Evolutionary conservation across 2,888 invertebrate species (phyloP).

Genomic region (Linyphia triangularis): DNA sequence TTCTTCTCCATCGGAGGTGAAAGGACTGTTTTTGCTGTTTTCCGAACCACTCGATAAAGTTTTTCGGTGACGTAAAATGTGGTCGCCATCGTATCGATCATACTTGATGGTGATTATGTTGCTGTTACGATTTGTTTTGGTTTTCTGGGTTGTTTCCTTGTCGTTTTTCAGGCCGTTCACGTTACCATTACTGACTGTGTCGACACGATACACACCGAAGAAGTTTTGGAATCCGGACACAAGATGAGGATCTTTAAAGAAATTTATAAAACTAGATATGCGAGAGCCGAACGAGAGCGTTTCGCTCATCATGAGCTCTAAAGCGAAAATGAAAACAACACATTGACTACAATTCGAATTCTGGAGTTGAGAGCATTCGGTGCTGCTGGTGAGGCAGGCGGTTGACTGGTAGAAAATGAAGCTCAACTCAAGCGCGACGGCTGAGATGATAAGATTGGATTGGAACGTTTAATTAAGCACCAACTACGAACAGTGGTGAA

Average conservation of each 20-base stretch:
- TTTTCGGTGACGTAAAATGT: constrained; percentile 41
- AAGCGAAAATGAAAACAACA: constrained; percentile 30
- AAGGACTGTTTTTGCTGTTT: constrained; percentile 57
- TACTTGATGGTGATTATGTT: constrained; percentile 56
- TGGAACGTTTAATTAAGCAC: neutral
- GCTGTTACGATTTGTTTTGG: constrained; percentile 20
- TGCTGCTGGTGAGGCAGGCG: constrained; percentile 32
- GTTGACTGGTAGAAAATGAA: neutral
- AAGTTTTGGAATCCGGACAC: constrained; percentile 89
- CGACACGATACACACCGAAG: constrained; percentile 85
- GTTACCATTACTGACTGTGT: constrained; percentile 61
- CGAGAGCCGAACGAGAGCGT: constrained; percentile 37
- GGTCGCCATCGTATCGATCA: neutral
- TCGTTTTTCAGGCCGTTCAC: constrained; percentile 42
- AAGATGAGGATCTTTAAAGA: constrained; percentile 87
- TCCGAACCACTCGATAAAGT: constrained; percentile 58
- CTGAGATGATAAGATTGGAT: neutral
- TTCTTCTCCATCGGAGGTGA: constrained; percentile 71
- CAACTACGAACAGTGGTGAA: too few relatives aligned
- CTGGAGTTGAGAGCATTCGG: constrained; percentile 45
- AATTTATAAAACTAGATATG: constrained; percentile 43
- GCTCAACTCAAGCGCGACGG: neutral
- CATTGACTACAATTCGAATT: constrained; percentile 1
- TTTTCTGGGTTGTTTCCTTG: constrained; percentile 19
- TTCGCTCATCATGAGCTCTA: constrained; percentile 66